Base-by-base conservation (phyloP, 2,113 vertebrate genomes). In the Chrysemys picta region DNA sequence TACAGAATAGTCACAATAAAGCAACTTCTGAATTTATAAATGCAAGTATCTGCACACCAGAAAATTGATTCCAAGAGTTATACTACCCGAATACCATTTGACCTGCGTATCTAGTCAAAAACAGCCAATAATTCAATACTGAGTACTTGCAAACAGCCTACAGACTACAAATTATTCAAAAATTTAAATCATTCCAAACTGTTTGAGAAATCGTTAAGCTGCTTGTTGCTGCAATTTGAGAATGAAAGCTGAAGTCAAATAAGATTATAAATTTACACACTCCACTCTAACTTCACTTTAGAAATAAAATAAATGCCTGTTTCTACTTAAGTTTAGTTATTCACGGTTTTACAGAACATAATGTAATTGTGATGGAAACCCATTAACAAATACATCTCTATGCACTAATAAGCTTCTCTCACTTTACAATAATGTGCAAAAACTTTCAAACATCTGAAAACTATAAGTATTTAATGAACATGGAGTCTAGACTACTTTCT, bases 71-170 rank as follows among this genome's bases (percentile, higher is more conserved):
- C 79, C 54, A 93, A 85, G 38, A 84, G 2, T 56, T 76, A 42
- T 3, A 27, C 29, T 81, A 22, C 42, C 45, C 50, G 49, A 91
- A 89, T 52, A 79, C 3, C 2, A 42, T 91, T 80, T 95, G 85
- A 96, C 85, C 88, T 91, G 52, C 19, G 69, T 53, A 89, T 8
- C 35, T 45, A 91, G 90, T 84, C n/a, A 75, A 80, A 96, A 89
- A 69, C 35, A 69, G 19, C 31, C 65, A 75, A 92, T 80, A 17
- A 82, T 13, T 12, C 83, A 95, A 92, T 83, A 49, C 19, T 52
- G 79, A 91, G 31, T 56, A 17, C 21, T 85, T 91, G 35, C 27
- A 80, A 65, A 88, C 88, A 94, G 8, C 45, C 89, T 82, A 27
- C 19, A 85, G 62, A 57, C 82, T 86, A 65, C 53, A 45, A 88